Evolutionary conservation across 2,888 invertebrate genomes (phyloP), one percentile per base, ranked within the genome.

Genomic region (Rapana venosa): DNA sequence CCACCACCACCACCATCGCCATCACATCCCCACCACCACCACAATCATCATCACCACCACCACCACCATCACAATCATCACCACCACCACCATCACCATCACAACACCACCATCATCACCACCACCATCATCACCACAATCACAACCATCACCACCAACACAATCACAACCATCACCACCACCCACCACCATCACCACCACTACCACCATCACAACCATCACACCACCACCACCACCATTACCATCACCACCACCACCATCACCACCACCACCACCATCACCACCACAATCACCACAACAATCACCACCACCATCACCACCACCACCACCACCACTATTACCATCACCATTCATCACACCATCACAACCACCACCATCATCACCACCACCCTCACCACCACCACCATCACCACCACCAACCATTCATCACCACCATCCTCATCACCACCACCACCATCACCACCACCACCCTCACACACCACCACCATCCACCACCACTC

Each of bases 161-260:
- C 35, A 30, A 70, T 35, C 36, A 66, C 13, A 1, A 66, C 13
- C 17, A 66, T 13, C 26, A 66, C 66, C 17, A 26, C 66, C 26
- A 66, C 66, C 66, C 26, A 66, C 66, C 66, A 66, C 66, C 66
- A 66, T 13, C 66, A 79, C 79, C 79, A 79, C 79, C 66, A 66
- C 66, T 13, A 66, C 79, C 79, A 79, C 79, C 35, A 79, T 20
- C 79, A 79, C 79, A 6, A 79, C 79, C 30, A 79, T 26, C 13
- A 79, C 79, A 79, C 79, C 79, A 79, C 79, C 30, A 79, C 79
- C 13, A 79, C 79, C 30, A 79, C 35, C 79, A 79, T 26, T 26
- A 79, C 79, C 79, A 79, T 26, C 79, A 79, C 61, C 32, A 58
- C 61, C 32, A 30, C 20, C 32, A 87, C 20, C 26, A 87, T 11